Evolutionary conservation across 2,797 vertebrate genomes (phyloP).

Genomic region (Clarias platycephalus): DNA sequence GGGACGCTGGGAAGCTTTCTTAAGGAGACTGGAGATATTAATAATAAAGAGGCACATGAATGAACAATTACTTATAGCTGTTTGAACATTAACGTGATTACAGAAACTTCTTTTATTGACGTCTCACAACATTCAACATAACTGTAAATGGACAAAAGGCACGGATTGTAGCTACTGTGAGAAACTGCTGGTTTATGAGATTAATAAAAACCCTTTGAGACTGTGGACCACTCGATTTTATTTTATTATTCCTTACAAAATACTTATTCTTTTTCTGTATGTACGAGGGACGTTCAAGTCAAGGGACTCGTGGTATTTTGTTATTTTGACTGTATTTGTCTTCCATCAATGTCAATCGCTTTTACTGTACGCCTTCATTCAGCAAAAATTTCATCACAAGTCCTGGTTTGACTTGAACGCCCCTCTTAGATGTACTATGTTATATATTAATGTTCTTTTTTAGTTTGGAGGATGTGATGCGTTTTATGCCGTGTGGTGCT

Average conservation of each 20-base stretch:
- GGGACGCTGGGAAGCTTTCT: too few species aligned
- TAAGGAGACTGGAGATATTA: too few species aligned
- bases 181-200: not conserved
- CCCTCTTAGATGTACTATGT: too few species aligned
- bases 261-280: not conserved
- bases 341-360: too few species aligned
- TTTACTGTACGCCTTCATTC: too few species aligned
- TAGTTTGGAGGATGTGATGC: not conserved
- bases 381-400: too few species aligned
- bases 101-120: not conserved
- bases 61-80: not conserved
- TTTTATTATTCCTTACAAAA: not conserved
- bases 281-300: too few species aligned
- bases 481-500: not conserved
- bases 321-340: too few species aligned
- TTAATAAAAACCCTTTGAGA: not conserved
- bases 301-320: too few species aligned
- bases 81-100: not conserved
- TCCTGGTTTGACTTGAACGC: too few species aligned
- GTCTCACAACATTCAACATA: not conserved
- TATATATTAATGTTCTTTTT: too few species aligned
- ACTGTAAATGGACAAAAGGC: not conserved
- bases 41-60: not conserved
- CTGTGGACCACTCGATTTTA: not conserved
- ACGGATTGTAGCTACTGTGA: not conserved